Conservation (phyloP, 1,140 invertebrate species). For the Cydia splendana region DNA sequence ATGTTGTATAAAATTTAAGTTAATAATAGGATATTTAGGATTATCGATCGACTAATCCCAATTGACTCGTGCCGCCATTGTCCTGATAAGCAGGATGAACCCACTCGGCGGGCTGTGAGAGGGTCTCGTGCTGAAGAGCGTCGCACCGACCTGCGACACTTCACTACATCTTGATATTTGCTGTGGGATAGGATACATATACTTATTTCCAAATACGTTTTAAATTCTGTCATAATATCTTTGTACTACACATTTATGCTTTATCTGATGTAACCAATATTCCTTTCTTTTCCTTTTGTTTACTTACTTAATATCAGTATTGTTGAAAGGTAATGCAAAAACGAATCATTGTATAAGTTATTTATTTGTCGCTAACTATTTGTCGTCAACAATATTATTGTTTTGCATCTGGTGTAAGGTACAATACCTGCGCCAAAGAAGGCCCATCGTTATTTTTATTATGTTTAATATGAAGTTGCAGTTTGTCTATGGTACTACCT, state of each 20-base stretch:
- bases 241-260: too few species aligned
- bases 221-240: not conserved
- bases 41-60: constrained; percentile 14
- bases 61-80: constrained; percentile 12
- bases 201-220: not conserved
- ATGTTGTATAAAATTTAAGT: too few species aligned
- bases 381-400: too few species aligned
- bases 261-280: too few species aligned
- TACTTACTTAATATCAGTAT: not conserved
- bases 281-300: too few species aligned
- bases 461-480: too few species aligned
- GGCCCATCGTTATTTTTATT: too few species aligned
- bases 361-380: not conserved
- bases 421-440: too few species aligned
- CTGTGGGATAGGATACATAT: not conserved
- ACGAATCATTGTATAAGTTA: not conserved
- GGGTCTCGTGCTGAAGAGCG: constrained; percentile 20
- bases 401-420: too few species aligned
- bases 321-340: not conserved
- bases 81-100: constrained; percentile 12
- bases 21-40: not conserved
- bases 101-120: constrained; percentile 4
- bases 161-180: constrained; percentile 10
- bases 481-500: too few species aligned
- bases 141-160: constrained; percentile 5